Evolutionary conservation across 2,113 vertebrate species (phyloP).

Genomic region (Pluvianellus socialis): DNA sequence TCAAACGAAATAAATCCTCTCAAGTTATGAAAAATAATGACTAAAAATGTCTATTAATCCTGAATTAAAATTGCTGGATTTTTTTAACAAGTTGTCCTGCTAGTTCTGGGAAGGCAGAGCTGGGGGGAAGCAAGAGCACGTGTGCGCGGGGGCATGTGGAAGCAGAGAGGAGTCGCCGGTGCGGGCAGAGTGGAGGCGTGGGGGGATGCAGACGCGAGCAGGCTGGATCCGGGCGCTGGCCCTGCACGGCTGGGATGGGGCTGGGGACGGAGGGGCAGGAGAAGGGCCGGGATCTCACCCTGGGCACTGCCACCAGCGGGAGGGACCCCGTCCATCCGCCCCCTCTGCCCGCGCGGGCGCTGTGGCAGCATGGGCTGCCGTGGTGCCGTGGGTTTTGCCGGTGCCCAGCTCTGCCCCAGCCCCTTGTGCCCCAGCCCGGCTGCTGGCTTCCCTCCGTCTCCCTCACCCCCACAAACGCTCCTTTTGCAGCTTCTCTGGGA

Average conservation of each 20-base stretch:
- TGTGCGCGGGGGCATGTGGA: background rate
- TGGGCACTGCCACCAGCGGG: background rate
- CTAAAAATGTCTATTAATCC: conserved; percentile 1
- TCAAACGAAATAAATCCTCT: conserved; percentile 15
- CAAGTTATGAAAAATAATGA: conserved; percentile 31
- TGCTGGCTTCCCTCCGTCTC: background rate
- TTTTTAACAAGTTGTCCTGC: background rate
- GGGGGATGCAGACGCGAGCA: rapidly evolving
- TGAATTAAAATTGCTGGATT: background rate
- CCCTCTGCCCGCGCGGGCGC: too few relatives aligned
- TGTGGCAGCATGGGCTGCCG: background rate
- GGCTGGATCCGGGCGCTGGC: too few relatives aligned
- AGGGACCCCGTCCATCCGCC: rapidly evolving
- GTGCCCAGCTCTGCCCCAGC: background rate
- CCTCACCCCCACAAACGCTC: background rate
- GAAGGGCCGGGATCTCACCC: background rate
- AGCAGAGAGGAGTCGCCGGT: rapidly evolving
- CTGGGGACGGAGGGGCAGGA: background rate
- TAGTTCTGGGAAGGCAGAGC: background rate
- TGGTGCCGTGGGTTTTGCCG: background rate
- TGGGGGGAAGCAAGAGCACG: rapidly evolving
- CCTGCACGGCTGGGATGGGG: rapidly evolving
- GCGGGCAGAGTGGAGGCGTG: rapidly evolving
- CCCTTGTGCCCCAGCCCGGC: background rate
- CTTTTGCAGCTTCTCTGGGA: background rate